Percentiles rank a stretch among this genome's conserved stretches.
Conservation (phyloP, 2,113 vertebrate genomes). For the Salvelinus fontinalis region DNA sequence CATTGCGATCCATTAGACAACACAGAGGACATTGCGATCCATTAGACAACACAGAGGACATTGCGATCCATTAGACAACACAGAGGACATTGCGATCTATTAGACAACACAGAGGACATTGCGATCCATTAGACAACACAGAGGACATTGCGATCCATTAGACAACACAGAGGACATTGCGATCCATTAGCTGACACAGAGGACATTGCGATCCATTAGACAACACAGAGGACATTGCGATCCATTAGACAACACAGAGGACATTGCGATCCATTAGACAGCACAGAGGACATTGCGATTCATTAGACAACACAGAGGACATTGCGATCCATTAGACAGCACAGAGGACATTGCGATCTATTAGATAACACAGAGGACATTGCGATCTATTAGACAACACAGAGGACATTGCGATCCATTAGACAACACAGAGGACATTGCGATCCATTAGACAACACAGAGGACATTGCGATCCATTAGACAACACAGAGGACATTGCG, state of each 20-base stretch:
- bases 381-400: conserved; percentile 23
- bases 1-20: conserved; percentile 6
- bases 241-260: background rate
- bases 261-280: background rate
- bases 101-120: no score
- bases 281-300: background rate
- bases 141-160: background rate
- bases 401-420: conserved; percentile 4
- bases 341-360: background rate
- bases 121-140: no score
- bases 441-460: background rate
- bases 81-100: background rate
- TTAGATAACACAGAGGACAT: conserved; percentile 32
- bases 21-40: conserved; percentile 26
- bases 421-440: background rate
- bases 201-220: background rate
- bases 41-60: background rate
- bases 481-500: no score
- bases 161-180: background rate
- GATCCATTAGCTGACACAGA: background rate
- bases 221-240: background rate
- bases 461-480: background rate
- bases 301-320: background rate
- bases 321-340: background rate
- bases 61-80: background rate